Conservation (phyloP, 2,113 vertebrate genomes). For the Psittacula cyanocephala region DNA sequence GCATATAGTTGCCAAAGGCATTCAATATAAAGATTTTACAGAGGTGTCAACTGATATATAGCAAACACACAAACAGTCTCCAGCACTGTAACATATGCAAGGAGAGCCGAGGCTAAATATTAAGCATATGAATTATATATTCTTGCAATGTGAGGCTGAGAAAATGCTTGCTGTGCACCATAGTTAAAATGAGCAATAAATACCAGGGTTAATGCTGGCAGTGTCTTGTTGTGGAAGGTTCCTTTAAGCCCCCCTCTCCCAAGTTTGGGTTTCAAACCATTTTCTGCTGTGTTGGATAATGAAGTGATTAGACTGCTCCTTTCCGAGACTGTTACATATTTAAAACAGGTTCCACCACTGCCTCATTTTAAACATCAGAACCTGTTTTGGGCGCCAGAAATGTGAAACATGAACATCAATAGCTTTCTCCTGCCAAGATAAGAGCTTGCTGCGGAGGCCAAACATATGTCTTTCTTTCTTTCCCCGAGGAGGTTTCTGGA, state of each 20-base stretch:
- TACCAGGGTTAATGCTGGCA: constrained; percentile 67
- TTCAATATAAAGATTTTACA: constrained; percentile 82
- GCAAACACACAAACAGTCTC: constrained; percentile 79
- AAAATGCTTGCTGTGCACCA: constrained; percentile 71
- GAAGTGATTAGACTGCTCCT: constrained; percentile 65
- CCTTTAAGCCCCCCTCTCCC: constrained; percentile 20
- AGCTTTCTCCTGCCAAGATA: constrained; percentile 56
- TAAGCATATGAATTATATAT: constrained; percentile 77
- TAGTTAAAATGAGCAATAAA: constrained; percentile 77
- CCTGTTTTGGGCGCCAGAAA: constrained; percentile 43
- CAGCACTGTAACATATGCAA: constrained; percentile 74
- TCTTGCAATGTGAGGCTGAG: constrained; percentile 55
- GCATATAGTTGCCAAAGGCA: constrained; percentile 77
- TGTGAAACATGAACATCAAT: constrained; percentile 54
- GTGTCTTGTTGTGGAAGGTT: constrained; percentile 48
- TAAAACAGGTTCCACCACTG: constrained; percentile 63
- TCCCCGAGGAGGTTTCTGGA: constrained; percentile 42
- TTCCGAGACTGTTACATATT: constrained; percentile 62
- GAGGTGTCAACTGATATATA: constrained; percentile 83
- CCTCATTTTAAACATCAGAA: constrained; percentile 52
- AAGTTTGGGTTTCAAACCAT: constrained; percentile 65
- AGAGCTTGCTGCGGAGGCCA: constrained; percentile 34
- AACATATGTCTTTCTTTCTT: constrained; percentile 52
- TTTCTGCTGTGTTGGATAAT: constrained; percentile 65
- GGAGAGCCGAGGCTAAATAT: constrained; percentile 68